Percentiles rank a stretch among this genome's conserved stretches.
Evolutionary conservation across 1,140 invertebrate genomes (phyloP).

Genomic region (Grapholita molesta): DNA sequence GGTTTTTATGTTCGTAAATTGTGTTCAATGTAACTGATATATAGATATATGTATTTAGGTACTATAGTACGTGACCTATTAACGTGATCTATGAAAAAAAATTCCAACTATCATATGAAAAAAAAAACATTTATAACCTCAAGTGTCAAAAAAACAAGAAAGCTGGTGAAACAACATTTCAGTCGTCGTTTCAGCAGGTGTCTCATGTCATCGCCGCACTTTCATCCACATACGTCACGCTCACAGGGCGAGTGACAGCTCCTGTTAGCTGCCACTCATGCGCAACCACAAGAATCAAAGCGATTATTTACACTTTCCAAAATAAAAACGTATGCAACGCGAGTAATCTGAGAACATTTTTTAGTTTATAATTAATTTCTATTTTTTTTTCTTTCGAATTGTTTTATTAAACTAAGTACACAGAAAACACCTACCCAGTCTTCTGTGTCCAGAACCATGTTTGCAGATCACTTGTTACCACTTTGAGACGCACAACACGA

Average conservation of each 20-base stretch:
- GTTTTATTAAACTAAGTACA: constrained; percentile 11
- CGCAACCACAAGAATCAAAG: constrained; percentile 17
- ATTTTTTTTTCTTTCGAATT: not conserved
- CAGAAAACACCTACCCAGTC: constrained; percentile 67
- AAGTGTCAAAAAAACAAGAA: not conserved
- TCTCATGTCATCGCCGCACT: constrained; percentile 26
- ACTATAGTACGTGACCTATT: no score
- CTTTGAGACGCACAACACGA: constrained; percentile 77
- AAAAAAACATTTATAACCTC: not conserved
- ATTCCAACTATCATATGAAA: not conserved
- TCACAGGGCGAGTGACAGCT: constrained; percentile 24
- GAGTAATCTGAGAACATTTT: not conserved
- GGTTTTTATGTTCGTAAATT: not conserved
- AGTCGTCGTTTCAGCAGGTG: constrained; percentile 18
- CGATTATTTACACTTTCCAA: constrained; percentile 5
- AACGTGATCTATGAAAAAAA: not conserved
- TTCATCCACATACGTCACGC: constrained; percentile 24
- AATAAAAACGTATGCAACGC: not conserved
- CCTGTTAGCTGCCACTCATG: constrained; percentile 33
- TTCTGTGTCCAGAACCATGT: constrained; percentile 75
- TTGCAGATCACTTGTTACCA: constrained; percentile 73
- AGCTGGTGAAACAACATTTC: not conserved
- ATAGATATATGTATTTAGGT: not conserved
- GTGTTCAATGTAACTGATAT: not conserved
- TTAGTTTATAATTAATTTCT: not conserved